Base-by-base conservation (phyloP, 2,888 invertebrate species). In the Hypolimnas misippus region DNA sequence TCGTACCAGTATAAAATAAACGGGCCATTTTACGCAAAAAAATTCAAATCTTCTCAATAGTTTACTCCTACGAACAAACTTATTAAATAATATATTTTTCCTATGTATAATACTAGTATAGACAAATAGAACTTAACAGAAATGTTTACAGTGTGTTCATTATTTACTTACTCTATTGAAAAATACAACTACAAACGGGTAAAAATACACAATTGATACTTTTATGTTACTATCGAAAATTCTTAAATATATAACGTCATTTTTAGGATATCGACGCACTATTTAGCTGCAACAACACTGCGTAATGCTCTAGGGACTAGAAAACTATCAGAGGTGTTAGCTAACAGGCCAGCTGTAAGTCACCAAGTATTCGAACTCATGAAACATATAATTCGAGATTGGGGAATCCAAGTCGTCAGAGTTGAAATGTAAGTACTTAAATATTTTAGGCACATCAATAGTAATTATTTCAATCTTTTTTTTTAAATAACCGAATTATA, bases 261-360 rank as follows among this genome's bases (percentile, higher is more conserved):
- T 5, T 46, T 12, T 8, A 96, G 96, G 79, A 94, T 95, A 76
- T 95, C 96, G 0, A 96, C 96, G 0, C 92, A 96, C 68, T 91
- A 95, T 25, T 81, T 97, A 71, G 96, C 96, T 0, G 96, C 96
- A 66, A 97, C 96, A 12, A 96, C 96, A 2, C 86, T 97, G 42
- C 93, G 97, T 42, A 98, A 98, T 82, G 97, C 97, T 63, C 93
- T 98, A 40, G 98, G 98, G 17, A 98, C 97, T 0, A 93, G 96
- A 69, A 97, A 96, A 82, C 92, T 98, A 57, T 94, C 97, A 1
- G 98, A 98, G 84, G 94, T 98, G 54, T 92, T 98, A 12, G 94
- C 95, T 0, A 97, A 98, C 76, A 92, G 98, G 63, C 96, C 97
- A 75, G 94, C 94, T 7, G 96, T 98, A 67, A 96, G 97, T 29